Base-by-base conservation (phyloP, 2,888 invertebrate genomes). In the Ophraella communa region DNA sequence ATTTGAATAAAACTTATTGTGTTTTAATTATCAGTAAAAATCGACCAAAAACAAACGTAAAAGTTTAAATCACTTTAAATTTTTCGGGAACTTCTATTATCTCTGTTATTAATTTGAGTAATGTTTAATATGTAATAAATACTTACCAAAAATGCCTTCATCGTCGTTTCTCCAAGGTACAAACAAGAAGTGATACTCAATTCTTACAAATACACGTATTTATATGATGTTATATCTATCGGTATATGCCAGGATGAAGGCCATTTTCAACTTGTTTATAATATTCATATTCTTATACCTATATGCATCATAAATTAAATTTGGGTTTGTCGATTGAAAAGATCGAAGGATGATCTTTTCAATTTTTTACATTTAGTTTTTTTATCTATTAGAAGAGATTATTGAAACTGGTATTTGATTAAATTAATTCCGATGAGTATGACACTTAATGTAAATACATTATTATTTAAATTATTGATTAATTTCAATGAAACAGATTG, bases 101-200 rank as follows among this genome's bases (percentile, higher is more conserved):
- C n/a, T n/a, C n/a, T n/a, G n/a, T n/a, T n/a, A n/a, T n/a, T n/a
- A n/a, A n/a, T n/a, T n/a, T n/a, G n/a, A n/a, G n/a, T n/a, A n/a
- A n/a, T n/a, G n/a, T n/a, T n/a, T n/a, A n/a, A n/a, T n/a, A n/a
- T 30, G 2, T 2, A 30, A 10, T 30, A 3, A 35, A 4, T 14
- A 49, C 56, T 56, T 44, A 56, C 56, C 56, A 56, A 42, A 35
- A 56, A 21, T 18, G 44, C 44, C 20, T 45, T 56, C 56, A 56
- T 56, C 24, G 24, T 56, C 56, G 64, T 60, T 65, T 54, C 47
- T 60, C 62, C 59, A 23, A 60, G 64, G 62, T 57, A 68, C 66
- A 52, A 51, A 68, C 62, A 61, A 62, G 55, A 39, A 67, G 64
- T 67, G 67, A 67, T 67, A 33, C 45, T 52, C 14, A 24, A 62